phyloP scores from a whole-genome alignment of 2,797 vertebrate species.

The Spea hammondii region DNA sequence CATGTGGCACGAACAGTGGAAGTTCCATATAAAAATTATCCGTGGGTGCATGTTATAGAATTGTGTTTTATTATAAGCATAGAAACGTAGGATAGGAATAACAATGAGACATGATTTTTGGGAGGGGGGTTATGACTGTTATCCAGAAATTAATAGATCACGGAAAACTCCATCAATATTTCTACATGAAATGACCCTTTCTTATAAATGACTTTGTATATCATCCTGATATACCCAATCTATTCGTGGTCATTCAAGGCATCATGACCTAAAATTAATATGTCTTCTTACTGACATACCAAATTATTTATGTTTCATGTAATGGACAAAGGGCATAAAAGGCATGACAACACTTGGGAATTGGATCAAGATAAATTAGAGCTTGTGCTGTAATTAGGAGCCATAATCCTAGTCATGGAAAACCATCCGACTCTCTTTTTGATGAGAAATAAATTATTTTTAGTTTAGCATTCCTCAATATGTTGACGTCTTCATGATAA shows the following conservation, averaged over 20 bases:
- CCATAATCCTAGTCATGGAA: slow-evolving; percentile 1
- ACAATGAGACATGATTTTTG: too few species aligned
- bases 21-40: too few species aligned
- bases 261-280: slow-evolving; percentile 37
- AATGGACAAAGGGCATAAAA: slow-evolving; percentile 30
- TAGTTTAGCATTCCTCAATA: slow-evolving; percentile 3
- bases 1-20: too few species aligned
- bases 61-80: too few species aligned
- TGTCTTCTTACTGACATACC: slow-evolving; percentile 38
- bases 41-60: too few species aligned
- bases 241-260: slow-evolving; percentile 18
- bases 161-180: slow-evolving; percentile 13
- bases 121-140: neutral
- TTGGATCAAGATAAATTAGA: slow-evolving; percentile 22
- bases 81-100: too few species aligned
- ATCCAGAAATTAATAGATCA: neutral
- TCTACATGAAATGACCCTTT: slow-evolving; percentile 4
- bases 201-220: slow-evolving; percentile 8
- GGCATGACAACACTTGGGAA: slow-evolving; percentile 26
- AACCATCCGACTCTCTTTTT: slow-evolving; percentile 7
- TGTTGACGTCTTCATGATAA: too few species aligned
- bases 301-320: slow-evolving; percentile 32
- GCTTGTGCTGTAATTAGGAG: slow-evolving; percentile 36
- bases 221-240: slow-evolving; percentile 15
- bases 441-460: neutral